Evolutionary conservation across 23 tunicate genomes (phyloP).

Genomic region (Pegea sp.): DNA sequence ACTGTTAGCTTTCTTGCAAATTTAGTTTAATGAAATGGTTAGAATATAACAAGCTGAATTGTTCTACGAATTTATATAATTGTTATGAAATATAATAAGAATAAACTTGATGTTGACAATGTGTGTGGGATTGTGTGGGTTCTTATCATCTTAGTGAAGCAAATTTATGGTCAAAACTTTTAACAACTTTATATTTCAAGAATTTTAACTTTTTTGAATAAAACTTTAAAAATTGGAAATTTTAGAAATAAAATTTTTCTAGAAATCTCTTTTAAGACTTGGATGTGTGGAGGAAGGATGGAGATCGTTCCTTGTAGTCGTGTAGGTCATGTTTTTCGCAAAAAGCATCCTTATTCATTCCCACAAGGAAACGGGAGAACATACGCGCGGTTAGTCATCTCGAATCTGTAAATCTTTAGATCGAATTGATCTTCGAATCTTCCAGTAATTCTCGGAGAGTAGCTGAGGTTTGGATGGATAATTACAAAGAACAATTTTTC

Average conservation of each 20-base stretch:
- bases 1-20: no score
- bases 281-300: conserved; percentile 83
- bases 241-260: background rate
- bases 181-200: no score
- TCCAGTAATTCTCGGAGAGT: conserved; percentile 62
- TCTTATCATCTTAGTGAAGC: no score
- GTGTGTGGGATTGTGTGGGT: no score
- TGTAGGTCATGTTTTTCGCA: conserved; percentile 85
- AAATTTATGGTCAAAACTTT: no score
- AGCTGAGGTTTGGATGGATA: conserved; percentile 96
- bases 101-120: no score
- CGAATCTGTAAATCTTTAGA: background rate
- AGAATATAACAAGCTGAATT: no score
- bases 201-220: no score
- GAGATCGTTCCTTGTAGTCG: conserved; percentile 82
- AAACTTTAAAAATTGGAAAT: no score
- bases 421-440: background rate
- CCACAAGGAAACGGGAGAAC: conserved; percentile 81
- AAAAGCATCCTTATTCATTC: conserved; percentile 73
- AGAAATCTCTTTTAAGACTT: conserved; percentile 78
- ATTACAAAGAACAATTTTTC: conserved; percentile 44
- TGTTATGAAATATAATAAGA: no score
- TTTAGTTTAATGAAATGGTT: no score
- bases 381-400: conserved; percentile 15
- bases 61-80: no score